Percentiles rank a stretch among this genome's conserved stretches.
Evolutionary conservation across 2,888 invertebrate species (phyloP).

Genomic region (Lathronympha strigana): DNA sequence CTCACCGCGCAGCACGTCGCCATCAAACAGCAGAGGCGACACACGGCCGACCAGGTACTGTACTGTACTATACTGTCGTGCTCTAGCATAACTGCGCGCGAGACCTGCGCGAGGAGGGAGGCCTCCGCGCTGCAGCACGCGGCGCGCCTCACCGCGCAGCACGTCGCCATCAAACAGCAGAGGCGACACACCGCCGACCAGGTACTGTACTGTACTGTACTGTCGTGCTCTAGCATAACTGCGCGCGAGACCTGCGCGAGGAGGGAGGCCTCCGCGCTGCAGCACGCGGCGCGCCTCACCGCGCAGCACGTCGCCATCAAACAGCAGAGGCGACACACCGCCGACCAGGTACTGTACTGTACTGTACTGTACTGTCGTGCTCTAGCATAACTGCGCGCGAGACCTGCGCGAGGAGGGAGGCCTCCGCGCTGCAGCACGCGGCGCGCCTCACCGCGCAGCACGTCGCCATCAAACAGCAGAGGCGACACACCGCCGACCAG

Average conservation of each 20-base stretch:
- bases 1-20: constrained; percentile 67
- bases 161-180: constrained; percentile 60
- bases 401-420: too few relatives aligned
- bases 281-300: constrained; percentile 71
- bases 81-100: too few relatives aligned
- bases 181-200: background rate
- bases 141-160: constrained; percentile 63
- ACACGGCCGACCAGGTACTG: constrained; percentile 60
- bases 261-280: constrained; percentile 69
- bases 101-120: constrained; percentile 67
- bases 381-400: too few relatives aligned
- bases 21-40: constrained; percentile 47
- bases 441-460: too few relatives aligned
- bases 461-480: too few relatives aligned
- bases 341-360: background rate
- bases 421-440: too few relatives aligned
- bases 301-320: constrained; percentile 57
- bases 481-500: too few relatives aligned
- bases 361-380: too few relatives aligned
- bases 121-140: constrained; percentile 72
- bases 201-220: constrained; percentile 46
- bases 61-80: too few relatives aligned
- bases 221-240: too few relatives aligned
- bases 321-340: constrained; percentile 49
- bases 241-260: constrained; percentile 70